Evolutionary conservation across 2,113 vertebrate genomes (phyloP), one percentile per base, ranked within the genome.

Genomic region (Sphyrna mokarran): DNA sequence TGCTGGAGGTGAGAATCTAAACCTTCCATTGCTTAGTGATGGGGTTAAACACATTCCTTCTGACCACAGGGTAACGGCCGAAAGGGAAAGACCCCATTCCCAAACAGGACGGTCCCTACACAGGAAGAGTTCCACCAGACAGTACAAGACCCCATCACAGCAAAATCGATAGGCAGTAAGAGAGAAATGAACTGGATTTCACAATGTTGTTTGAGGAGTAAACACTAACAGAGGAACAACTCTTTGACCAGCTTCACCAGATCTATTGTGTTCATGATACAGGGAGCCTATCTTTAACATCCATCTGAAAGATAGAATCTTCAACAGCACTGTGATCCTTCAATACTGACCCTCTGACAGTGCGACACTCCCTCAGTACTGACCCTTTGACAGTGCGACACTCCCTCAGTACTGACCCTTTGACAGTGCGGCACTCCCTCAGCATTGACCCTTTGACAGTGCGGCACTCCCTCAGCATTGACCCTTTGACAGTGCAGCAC

Each of bases 1-100:
- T 96, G 80, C 43, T 99, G 96, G 98, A 97, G 98, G 99, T 99
- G 97, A 97, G 86, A 37, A 40, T 11, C 80, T 1, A 83, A 20
- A 83, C 5, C 80, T 20, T 83, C 37, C 16, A 40, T 11, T 37
- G 29, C 29, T 13, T 1, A 78, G 10, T 26, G 33, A 40, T 0
- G 78, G 14, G 40, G 80, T 40, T 40, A 83, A 83, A 22, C 18
- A 6, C 5, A 40, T 8, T n/a, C 0, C 33, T 14, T 11, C 0
- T 83, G n/a, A 40, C n/a, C 18, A 20, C 40, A 40, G 14, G n/a
- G 14, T 22, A 20, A 40, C 18, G 20, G 1, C 61, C 61, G 11
- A 63, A 63, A 63, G 14, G 37, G 16, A 14, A 40, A 83, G 37
- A 16, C n/a, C 80, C 20, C 80, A 16, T 40, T 83, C 16, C 37